phyloP scores from a whole-genome alignment of 2,797 vertebrate species.

The Sebastes melanostomus region DNA sequence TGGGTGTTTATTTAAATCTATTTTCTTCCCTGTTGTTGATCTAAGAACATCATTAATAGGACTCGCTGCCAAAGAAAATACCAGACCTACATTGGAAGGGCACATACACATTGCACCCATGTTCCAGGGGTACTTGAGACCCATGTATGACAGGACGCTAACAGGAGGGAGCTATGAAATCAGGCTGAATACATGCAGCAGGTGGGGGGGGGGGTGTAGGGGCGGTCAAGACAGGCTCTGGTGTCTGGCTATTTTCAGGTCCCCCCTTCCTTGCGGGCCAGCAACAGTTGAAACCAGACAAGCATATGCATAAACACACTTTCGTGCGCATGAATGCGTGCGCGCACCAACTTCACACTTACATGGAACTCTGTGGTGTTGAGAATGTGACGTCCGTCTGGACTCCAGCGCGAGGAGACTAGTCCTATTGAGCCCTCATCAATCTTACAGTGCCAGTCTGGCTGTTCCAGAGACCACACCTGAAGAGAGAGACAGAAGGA shows the following conservation, averaged over 20 bases:
- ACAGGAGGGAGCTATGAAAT: slow-evolving; percentile 74
- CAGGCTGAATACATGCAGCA: slow-evolving; percentile 77
- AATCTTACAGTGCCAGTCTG: slow-evolving; percentile 97
- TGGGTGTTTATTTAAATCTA: not conserved
- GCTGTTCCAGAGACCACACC: slow-evolving; percentile 98
- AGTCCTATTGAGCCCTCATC: slow-evolving; percentile 97
- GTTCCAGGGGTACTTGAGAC: slow-evolving; percentile 64
- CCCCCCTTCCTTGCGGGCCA: slow-evolving; percentile 77
- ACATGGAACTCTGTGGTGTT: slow-evolving; percentile 99
- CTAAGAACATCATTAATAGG: slow-evolving; percentile 9
- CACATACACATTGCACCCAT: slow-evolving; percentile 51
- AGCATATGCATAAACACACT: slow-evolving; percentile 70
- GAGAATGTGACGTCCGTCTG: slow-evolving; percentile 98
- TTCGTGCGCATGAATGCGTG: slow-evolving; percentile 50
- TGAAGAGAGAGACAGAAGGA: slow-evolving; percentile 63
- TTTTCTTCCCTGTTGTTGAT: not conserved
- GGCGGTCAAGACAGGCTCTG: slow-evolving; percentile 73
- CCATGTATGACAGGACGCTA: slow-evolving; percentile 73
- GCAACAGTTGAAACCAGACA: slow-evolving; percentile 83
- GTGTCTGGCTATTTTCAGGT: slow-evolving; percentile 84
- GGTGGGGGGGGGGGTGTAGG: slow-evolving; percentile 48
- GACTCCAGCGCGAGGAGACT: slow-evolving; percentile 95
- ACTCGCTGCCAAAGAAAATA: slow-evolving; percentile 40
- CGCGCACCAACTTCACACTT: slow-evolving; percentile 81
- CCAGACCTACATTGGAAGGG: slow-evolving; percentile 14